Evolutionary conservation across 2,797 vertebrate genomes (phyloP).

Genomic region (Hemibagrus guttatus): DNA sequence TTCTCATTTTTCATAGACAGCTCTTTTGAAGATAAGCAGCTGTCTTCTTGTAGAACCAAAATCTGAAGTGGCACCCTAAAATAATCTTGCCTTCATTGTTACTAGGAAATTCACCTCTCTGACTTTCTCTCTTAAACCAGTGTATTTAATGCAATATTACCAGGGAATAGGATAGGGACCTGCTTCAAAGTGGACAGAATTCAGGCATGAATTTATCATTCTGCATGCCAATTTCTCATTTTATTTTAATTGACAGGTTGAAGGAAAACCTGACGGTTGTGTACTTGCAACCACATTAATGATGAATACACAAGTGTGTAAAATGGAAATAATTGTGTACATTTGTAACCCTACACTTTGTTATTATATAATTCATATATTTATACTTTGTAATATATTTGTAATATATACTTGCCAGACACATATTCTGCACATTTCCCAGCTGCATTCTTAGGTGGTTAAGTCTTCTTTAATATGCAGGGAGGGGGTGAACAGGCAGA

Average conservation of each 20-base stretch:
- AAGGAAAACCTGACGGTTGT: not conserved
- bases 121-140: conserved; percentile 7
- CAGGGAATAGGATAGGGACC: not conserved
- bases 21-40: not conserved
- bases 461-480: too few relatives aligned
- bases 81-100: conserved; percentile 7
- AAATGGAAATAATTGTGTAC: too few relatives aligned
- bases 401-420: too few relatives aligned
- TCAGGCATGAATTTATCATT: not conserved
- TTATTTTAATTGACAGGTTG: not conserved
- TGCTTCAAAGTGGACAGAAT: not conserved
- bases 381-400: too few relatives aligned
- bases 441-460: too few relatives aligned
- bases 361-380: too few relatives aligned
- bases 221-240: not conserved
- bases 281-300: too few relatives aligned
- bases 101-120: conserved; percentile 33
- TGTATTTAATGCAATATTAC: not conserved
- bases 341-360: too few relatives aligned
- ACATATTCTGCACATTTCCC: too few relatives aligned
- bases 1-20: conserved; percentile 47
- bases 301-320: too few relatives aligned
- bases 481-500: too few relatives aligned
- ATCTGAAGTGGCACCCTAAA: conserved; percentile 40
- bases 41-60: conserved; percentile 23